Base-by-base conservation (phyloP, 2,113 vertebrate genomes). In the Lampris megalopsis region DNA sequence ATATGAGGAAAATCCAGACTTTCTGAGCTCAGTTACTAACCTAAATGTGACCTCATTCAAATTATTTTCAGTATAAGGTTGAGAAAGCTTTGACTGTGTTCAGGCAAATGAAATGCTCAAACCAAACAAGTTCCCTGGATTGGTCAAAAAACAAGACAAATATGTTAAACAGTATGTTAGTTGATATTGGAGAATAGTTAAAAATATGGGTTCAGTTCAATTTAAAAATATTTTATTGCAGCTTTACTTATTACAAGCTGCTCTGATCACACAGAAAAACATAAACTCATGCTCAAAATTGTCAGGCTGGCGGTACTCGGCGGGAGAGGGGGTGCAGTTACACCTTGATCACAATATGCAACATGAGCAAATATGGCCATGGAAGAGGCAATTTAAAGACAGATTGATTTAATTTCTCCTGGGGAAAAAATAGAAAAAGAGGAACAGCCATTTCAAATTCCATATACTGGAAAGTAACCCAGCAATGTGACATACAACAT, bases 211-310 rank as follows among this genome's bases (percentile, higher is more conserved):
- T 65, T 82, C n/a, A 64, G 42, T 88, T 65, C n/a, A 43, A 71
- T 88, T 93, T 89, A 91, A 93, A 93, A 94, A 93, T 91, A 91
- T 82, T 92, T 92, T 88, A 92, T 93, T 93, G 82, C 84, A 87
- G 80, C 66, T 73, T 86, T 71, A 84, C 80, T 81, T 53, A 57
- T 40, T 36, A 78, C 62, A 65, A 89, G 85, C 79, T 80, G 80
- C 85, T 80, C 65, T 71, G 60, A 80, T 85, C 82, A 81, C 81
- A 83, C 82, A 73, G 61, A 82, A 50, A 78, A 71, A 82, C 56
- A 37, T 68, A n/a, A 47, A 76, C 38, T 38, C 47, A 77, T 60
- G 49, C 63, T 71, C 13, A 61, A 77, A 66, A 75, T 75, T 56
- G 77, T 72, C 45, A 74, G 56, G 49, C 74, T 62, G 69, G 49